Conservation (phyloP, 1,140 invertebrate species). For the Stegodyphus dumicola region DNA sequence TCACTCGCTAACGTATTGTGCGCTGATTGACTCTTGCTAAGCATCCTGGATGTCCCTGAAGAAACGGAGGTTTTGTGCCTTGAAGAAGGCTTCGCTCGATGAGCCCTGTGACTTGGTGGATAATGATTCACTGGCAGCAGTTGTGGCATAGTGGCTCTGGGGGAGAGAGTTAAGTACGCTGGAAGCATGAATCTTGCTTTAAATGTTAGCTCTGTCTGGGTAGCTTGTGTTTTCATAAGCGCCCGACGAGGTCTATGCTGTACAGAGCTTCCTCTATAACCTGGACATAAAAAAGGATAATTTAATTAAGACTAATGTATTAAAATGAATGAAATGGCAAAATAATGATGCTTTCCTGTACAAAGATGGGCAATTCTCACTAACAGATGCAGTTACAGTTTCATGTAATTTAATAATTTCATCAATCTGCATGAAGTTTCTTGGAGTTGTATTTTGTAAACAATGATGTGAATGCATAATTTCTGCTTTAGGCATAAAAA, state of each 20-base stretch:
- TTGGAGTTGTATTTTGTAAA: too few relatives aligned
- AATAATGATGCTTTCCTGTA: too few relatives aligned
- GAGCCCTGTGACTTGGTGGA: constrained; percentile 30
- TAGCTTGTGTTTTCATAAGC: constrained; percentile 90
- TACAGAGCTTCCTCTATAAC: background rate
- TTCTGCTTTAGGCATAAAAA: too few relatives aligned
- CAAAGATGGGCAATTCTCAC: too few relatives aligned
- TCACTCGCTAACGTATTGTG: constrained; percentile 45
- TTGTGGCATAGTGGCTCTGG: constrained; percentile 71
- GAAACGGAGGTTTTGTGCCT: constrained; percentile 4
- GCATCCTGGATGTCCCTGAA: background rate
- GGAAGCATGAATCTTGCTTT: constrained; percentile 70
- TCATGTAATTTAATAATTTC: too few relatives aligned
- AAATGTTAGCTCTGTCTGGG: constrained; percentile 81
- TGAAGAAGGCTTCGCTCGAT: constrained; percentile 17
- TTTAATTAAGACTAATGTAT: too few relatives aligned
- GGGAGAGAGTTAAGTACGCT: constrained; percentile 81
- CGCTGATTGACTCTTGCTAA: constrained; percentile 55
- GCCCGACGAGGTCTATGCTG: constrained; percentile 46
- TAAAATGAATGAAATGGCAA: too few relatives aligned
- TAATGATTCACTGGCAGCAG: constrained; percentile 26
- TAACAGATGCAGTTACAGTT: too few relatives aligned
- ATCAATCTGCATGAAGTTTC: too few relatives aligned
- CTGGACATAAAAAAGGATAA: background rate
- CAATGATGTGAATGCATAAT: too few relatives aligned